These are phyloP conservation scores for Panzeria rudis DNA, from an alignment of 2,888 invertebrate species.

Conservation along the genomic window DNA sequence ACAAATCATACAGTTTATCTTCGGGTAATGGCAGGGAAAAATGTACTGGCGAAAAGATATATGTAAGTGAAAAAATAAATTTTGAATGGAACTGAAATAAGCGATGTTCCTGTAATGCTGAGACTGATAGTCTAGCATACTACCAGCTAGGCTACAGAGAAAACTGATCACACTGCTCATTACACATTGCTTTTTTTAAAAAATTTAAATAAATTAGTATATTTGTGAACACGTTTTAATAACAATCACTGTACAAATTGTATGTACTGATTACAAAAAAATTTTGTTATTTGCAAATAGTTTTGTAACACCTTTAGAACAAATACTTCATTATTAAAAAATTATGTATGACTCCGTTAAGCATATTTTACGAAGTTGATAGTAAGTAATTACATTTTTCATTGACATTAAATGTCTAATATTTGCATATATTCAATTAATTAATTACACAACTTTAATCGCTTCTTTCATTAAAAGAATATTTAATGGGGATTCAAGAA, in stretches of 20 bases:
- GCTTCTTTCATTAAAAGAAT: not conserved
- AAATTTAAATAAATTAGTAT: no score
- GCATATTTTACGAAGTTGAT: not conserved
- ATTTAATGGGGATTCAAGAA: not conserved
- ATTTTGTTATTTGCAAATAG: not conserved
- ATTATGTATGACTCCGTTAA: not conserved
- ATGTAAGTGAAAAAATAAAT: no score
- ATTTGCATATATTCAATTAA: not conserved
- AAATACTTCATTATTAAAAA: not conserved
- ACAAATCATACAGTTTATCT: slow-evolving; percentile 1
- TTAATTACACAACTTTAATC: not conserved
- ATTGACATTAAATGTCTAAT: not conserved
- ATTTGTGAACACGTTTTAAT: no score
- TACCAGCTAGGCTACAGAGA: not conserved
- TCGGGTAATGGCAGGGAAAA: not conserved
- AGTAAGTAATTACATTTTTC: not conserved
- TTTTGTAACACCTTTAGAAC: no score
- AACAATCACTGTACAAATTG: no score
- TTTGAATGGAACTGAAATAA: not conserved
- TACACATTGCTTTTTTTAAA: not conserved
- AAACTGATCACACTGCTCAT: no score
- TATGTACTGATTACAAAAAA: no score
- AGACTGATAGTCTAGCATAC: not conserved
- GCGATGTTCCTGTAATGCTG: not conserved
- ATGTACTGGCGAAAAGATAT: not conserved